A percentile compares a stretch with the other conserved stretches of the same genome.
phyloP scores from a whole-genome alignment of 2,113 vertebrate species.

The Esox niger region DNA sequence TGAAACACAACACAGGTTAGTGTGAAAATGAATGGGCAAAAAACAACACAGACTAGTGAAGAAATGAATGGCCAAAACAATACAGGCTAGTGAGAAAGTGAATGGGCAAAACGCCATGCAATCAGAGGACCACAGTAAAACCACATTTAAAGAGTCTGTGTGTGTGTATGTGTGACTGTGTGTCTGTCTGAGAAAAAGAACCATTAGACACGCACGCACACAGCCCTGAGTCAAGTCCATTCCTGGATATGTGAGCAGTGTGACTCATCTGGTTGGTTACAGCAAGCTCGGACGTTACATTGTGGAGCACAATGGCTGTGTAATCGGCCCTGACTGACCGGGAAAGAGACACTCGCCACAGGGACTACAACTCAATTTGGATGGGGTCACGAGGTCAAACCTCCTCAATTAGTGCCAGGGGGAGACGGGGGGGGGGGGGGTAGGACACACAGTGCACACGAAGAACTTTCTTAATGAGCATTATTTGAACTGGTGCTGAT shows the following conservation, averaged over 20 bases:
- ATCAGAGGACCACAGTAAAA: no score
- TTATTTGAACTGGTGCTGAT: conserved; percentile 69
- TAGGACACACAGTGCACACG: conserved; percentile 65
- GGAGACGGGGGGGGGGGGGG: conserved; percentile 42
- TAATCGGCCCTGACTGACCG: conserved; percentile 74
- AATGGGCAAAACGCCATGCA: no score
- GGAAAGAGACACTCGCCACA: conserved; percentile 71
- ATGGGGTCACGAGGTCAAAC: conserved; percentile 70
- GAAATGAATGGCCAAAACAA: no score
- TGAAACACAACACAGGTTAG: conserved; percentile 29
- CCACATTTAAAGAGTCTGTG: conserved; percentile 20
- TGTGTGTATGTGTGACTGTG: conserved; percentile 16
- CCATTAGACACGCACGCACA: conserved; percentile 30
- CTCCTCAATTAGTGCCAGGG: conserved; percentile 71
- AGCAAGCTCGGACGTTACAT: conserved; percentile 66
- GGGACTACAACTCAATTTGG: conserved; percentile 80
- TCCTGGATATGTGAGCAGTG: conserved; percentile 56
- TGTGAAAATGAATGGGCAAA: no score
- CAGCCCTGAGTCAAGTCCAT: conserved; percentile 55
- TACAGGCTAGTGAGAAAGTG: no score
- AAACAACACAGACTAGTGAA: no score
- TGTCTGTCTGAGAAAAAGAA: neutral
- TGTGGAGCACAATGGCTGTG: conserved; percentile 69
- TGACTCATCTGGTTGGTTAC: conserved; percentile 77
- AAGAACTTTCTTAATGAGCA: conserved; percentile 75